These are phyloP conservation scores for Micronycteris hirsuta DNA, from an alignment of 2,113 vertebrate genomes.

Conservation along the genomic window DNA sequence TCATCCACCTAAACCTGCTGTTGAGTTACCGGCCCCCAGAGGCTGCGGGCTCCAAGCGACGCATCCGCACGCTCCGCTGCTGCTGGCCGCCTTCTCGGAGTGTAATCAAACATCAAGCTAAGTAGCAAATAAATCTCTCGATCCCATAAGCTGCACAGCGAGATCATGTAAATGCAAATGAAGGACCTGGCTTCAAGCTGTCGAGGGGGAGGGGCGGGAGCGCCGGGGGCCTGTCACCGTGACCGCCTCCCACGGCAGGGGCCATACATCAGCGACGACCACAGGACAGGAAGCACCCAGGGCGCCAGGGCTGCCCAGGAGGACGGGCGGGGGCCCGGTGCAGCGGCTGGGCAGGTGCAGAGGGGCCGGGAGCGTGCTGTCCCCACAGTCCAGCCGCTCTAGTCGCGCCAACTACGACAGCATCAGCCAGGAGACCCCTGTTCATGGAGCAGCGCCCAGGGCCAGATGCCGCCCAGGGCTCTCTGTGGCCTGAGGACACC, in stretches of 20 bases:
- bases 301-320: conserved; percentile 42
- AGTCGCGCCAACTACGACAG: fast-evolving
- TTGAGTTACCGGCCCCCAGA: conserved; percentile 80
- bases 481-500: background rate
- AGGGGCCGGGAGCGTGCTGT: background rate
- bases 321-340: fast-evolving
- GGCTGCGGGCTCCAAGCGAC: conserved; percentile 70
- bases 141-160: conserved; percentile 90
- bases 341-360: fast-evolving
- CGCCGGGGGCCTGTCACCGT: conserved; percentile 74
- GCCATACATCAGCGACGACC: conserved; percentile 87
- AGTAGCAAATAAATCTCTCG: conserved; percentile 95
- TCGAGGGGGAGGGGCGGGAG: conserved; percentile 80
- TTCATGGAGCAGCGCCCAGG: fast-evolving
- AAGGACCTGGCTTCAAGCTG: conserved; percentile 93
- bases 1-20: conserved; percentile 77
- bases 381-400: background rate
- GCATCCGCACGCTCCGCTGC: conserved; percentile 74
- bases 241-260: conserved; percentile 78
- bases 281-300: conserved; percentile 81
- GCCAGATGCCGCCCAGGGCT: background rate
- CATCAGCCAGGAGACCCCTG: fast-evolving
- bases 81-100: conserved; percentile 80
- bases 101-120: conserved; percentile 94
- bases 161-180: conserved; percentile 99